These are phyloP conservation scores for Adoxophyes honmai DNA, from an alignment of 1,140 invertebrate species.

Conservation along the genomic window DNA sequence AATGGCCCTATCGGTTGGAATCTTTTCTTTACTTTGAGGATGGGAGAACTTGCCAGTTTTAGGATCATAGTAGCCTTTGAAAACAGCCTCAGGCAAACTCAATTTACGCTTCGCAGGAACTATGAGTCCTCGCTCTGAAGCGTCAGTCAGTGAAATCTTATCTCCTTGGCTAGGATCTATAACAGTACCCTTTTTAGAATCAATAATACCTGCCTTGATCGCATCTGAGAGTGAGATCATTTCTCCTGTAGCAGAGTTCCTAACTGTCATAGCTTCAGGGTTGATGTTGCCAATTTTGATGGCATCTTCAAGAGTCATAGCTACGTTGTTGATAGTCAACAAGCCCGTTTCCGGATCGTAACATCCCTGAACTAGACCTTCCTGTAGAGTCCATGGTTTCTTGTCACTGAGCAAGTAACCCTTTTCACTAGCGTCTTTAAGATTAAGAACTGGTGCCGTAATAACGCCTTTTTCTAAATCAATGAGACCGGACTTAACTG, in stretches of 20 bases:
- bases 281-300: constrained; percentile 87
- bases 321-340: constrained; percentile 84
- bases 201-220: constrained; percentile 87
- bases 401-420: constrained; percentile 86
- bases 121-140: constrained; percentile 88
- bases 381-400: constrained; percentile 89
- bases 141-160: constrained; percentile 87
- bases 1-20: constrained; percentile 87
- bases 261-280: constrained; percentile 87
- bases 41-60: constrained; percentile 84
- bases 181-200: constrained; percentile 87
- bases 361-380: constrained; percentile 89
- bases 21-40: constrained; percentile 84
- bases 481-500: constrained; percentile 83
- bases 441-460: constrained; percentile 82
- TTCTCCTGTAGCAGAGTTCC: constrained; percentile 86
- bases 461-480: constrained; percentile 84
- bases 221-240: constrained; percentile 90
- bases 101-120: constrained; percentile 89
- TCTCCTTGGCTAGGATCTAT: constrained; percentile 86
- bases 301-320: constrained; percentile 88
- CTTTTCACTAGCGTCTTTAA: constrained; percentile 87
- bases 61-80: constrained; percentile 89
- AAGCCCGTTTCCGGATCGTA: constrained; percentile 88
- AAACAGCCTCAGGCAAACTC: constrained; percentile 90